Evolutionary conservation across 53 echinoderm and acorn worm species (phyloP).

Genomic region (Henricia sp.): DNA sequence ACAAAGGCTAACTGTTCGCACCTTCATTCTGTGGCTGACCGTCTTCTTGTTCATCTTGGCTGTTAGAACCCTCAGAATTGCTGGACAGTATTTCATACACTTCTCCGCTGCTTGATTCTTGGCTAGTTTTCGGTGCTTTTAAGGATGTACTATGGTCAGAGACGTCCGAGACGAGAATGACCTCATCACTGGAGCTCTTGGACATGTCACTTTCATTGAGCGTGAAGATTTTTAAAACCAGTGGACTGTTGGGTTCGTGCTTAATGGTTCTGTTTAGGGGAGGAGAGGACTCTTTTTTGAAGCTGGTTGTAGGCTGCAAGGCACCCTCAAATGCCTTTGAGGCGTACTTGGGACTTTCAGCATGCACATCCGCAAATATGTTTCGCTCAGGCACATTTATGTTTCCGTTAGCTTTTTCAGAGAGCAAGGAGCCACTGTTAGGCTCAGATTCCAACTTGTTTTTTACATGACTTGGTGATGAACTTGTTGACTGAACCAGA

Average conservation of each 20-base stretch:
- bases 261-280: neutral
- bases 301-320: neutral
- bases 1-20: too few relatives aligned
- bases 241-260: neutral
- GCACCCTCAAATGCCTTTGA: neutral
- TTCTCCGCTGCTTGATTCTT: neutral
- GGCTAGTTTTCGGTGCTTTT: neutral
- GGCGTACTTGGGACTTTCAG: neutral
- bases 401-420: neutral
- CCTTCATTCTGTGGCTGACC: too few relatives aligned
- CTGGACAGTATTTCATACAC: neutral
- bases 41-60: slow-evolving; percentile 11
- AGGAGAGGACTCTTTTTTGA: neutral
- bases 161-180: neutral
- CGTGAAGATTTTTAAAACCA: too few relatives aligned
- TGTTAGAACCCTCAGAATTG: neutral
- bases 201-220: too few relatives aligned
- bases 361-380: neutral
- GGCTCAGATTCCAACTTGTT: neutral
- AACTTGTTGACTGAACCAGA: neutral
- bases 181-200: slow-evolving; percentile 9
- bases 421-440: neutral
- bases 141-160: neutral
- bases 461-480: neutral
- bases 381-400: neutral